These are phyloP conservation scores for Chrysotoxum bicinctum DNA, from an alignment of 2,888 invertebrate genomes.

Conservation along the genomic window DNA sequence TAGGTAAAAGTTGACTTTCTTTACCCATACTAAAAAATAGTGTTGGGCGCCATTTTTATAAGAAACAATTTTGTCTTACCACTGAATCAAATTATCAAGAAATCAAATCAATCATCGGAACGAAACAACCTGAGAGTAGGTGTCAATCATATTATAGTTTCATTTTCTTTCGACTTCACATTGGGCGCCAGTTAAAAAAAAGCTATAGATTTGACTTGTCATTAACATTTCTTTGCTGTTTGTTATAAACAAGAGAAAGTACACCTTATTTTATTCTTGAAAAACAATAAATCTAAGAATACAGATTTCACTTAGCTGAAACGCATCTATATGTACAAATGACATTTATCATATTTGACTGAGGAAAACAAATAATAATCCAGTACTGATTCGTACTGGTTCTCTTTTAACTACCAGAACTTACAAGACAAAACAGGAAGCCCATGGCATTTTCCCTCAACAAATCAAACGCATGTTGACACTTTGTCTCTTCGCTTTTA, in stretches of 20 bases:
- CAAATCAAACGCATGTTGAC: slow-evolving; percentile 65
- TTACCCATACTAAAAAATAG: no score
- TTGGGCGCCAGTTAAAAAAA: not conserved
- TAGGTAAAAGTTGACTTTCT: no score
- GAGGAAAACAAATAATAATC: not conserved
- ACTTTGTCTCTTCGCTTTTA: slow-evolving; percentile 34
- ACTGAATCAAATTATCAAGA: not conserved
- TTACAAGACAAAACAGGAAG: slow-evolving; percentile 40
- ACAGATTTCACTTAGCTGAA: slow-evolving; percentile 1
- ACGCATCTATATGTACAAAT: not conserved
- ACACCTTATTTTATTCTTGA: no score
- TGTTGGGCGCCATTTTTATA: not conserved
- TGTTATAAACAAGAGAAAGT: no score
- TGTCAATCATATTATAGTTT: no score
- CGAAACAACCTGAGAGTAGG: no score
- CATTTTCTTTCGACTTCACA: no score
- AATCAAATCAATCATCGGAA: not conserved
- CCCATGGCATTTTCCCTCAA: slow-evolving; percentile 54
- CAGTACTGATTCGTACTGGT: not conserved
- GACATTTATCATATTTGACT: slow-evolving; percentile 6
- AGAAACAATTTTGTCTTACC: not conserved
- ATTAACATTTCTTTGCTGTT: no score
- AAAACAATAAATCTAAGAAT: no score
- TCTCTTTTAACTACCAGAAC: not conserved
- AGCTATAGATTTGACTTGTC: no score